Evolutionary conservation across 2,797 vertebrate genomes (phyloP).

Genomic region (Sylvilagus floridanus): DNA sequence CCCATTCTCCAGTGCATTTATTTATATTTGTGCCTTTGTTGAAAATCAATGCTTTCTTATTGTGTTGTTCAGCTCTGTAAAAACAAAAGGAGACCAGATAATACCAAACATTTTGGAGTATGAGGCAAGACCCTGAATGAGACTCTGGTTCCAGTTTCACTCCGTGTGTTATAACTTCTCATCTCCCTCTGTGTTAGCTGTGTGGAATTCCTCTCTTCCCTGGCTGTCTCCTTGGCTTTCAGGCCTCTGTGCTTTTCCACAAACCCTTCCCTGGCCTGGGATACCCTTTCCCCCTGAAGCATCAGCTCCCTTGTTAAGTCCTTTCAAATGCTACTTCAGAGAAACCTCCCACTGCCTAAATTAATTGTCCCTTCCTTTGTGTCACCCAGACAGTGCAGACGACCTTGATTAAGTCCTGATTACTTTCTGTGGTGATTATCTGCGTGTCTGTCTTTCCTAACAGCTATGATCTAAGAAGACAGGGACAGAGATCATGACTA

Average conservation of each 20-base stretch:
- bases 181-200: background rate
- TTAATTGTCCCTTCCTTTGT: background rate
- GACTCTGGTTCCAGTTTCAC: background rate
- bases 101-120: background rate
- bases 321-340: background rate
- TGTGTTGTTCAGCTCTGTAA: background rate
- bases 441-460: conserved; percentile 21
- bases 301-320: background rate
- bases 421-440: background rate
- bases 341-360: background rate
- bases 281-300: background rate
- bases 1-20: background rate
- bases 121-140: conserved; percentile 4
- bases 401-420: background rate
- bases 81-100: conserved; percentile 3
- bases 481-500: background rate
- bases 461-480: background rate
- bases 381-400: background rate
- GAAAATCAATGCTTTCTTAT: background rate
- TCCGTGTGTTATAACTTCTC: background rate
- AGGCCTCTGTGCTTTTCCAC: background rate
- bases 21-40: conserved; percentile 37
- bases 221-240: background rate
- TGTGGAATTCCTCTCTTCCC: background rate
- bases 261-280: background rate